phyloP scores from a whole-genome alignment of 1,140 invertebrate species.

The Gonioctena quinquepunctata region DNA sequence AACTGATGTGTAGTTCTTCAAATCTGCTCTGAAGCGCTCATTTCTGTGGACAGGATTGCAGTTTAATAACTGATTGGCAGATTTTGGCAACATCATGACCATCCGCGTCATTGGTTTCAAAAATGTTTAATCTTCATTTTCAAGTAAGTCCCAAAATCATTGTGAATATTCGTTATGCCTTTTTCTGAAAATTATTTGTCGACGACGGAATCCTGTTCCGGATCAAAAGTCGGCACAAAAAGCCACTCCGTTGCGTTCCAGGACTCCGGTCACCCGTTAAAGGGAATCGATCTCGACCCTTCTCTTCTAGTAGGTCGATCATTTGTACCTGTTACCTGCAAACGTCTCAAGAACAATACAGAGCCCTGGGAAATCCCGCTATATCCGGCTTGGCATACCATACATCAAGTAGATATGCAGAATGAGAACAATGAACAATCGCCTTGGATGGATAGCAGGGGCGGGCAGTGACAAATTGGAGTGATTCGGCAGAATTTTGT shows the following conservation, averaged over 20 bases:
- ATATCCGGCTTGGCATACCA: conserved; percentile 11
- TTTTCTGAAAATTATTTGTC: no score
- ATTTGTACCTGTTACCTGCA: conserved; percentile 12
- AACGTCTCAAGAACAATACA: conserved; percentile 1
- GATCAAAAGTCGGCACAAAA: background rate
- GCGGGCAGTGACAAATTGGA: background rate
- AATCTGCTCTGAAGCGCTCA: no score
- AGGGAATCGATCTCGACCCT: background rate
- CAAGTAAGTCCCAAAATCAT: no score
- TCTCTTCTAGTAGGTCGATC: background rate
- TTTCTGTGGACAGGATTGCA: no score
- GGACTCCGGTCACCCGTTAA: background rate
- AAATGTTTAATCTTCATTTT: no score
- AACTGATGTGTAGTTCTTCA: no score
- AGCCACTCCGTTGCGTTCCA: background rate
- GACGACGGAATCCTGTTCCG: no score
- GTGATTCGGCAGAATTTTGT: background rate
- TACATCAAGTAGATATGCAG: conserved; percentile 11
- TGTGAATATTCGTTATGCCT: no score
- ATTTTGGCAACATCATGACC: no score
- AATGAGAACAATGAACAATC: conserved; percentile 9
- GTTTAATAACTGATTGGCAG: no score
- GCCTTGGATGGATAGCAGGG: background rate
- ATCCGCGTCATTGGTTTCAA: no score
- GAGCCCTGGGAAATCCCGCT: background rate